Percentiles rank a stretch among this genome's conserved stretches.
These are phyloP conservation scores for Argyresthia goedartella DNA, from an alignment of 2,888 invertebrate genomes.

Conservation along the genomic window DNA sequence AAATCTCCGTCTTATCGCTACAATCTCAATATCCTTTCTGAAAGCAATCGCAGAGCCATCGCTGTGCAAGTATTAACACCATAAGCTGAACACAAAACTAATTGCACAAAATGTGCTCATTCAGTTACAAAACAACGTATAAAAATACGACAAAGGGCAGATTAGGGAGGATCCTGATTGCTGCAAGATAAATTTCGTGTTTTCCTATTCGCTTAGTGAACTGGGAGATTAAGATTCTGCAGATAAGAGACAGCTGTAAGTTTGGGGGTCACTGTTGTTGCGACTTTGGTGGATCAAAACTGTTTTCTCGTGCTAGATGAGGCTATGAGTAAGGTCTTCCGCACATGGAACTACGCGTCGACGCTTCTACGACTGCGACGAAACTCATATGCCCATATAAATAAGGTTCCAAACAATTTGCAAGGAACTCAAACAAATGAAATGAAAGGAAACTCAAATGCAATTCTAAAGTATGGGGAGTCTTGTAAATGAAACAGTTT, in stretches of 20 bases:
- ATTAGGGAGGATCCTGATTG: constrained; percentile 64
- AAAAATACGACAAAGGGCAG: constrained; percentile 37
- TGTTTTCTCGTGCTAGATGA: too few species aligned
- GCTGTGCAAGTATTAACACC: constrained; percentile 35
- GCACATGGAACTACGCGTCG: too few species aligned
- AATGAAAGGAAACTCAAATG: too few species aligned
- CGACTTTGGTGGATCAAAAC: too few species aligned
- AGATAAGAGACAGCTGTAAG: constrained; percentile 56
- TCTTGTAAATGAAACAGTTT: too few species aligned
- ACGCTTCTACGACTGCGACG: too few species aligned
- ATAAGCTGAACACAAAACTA: constrained; percentile 42
- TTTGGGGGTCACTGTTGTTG: neutral
- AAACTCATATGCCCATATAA: too few species aligned
- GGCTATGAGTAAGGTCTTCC: too few species aligned
- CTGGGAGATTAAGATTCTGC: constrained; percentile 52
- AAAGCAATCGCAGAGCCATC: neutral
- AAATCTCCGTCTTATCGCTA: too few species aligned
- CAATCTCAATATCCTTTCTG: neutral
- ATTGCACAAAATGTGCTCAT: constrained; percentile 47
- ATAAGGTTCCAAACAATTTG: too few species aligned
- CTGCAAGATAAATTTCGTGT: constrained; percentile 64
- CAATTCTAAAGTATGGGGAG: too few species aligned
- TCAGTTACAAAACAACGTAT: constrained; percentile 48
- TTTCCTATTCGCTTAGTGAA: constrained; percentile 50
- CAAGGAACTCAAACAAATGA: too few species aligned